Evolutionary conservation across 1,140 invertebrate genomes (phyloP).

Genomic region (Lordiphosa clarofinis): DNA sequence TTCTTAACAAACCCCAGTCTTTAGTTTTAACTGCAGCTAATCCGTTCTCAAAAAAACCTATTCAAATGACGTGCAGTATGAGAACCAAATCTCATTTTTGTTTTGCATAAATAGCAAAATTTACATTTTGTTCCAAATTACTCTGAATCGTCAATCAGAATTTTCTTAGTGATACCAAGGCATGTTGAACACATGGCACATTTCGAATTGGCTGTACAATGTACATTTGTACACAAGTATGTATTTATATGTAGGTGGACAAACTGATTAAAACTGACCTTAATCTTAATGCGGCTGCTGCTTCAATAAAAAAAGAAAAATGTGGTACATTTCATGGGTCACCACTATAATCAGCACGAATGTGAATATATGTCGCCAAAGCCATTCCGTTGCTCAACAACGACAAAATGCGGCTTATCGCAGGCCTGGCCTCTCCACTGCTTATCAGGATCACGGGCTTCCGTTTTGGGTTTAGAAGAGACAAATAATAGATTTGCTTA

Average conservation of each 20-base stretch:
- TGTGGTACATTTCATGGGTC: constrained; percentile 12
- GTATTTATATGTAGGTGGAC: constrained; percentile 6
- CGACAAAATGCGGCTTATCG: constrained; percentile 45
- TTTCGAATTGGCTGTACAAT: constrained; percentile 24
- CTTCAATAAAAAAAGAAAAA: constrained; percentile 5
- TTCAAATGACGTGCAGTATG: too few relatives aligned
- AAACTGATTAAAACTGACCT: constrained; percentile 59
- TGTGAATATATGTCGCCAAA: constrained; percentile 35
- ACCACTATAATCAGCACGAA: constrained; percentile 34
- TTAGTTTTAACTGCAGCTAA: too few relatives aligned
- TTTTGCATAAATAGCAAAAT: too few relatives aligned
- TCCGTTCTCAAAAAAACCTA: too few relatives aligned
- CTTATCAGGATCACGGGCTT: constrained; percentile 58
- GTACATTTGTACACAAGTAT: not conserved
- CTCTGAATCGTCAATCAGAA: constrained; percentile 18
- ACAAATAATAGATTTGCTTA: constrained; percentile 48
- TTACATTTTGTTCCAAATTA: not conserved
- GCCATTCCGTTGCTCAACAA: constrained; percentile 47
- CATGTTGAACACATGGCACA: constrained; percentile 63
- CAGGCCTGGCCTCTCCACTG: constrained; percentile 35
- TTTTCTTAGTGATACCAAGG: constrained; percentile 6
- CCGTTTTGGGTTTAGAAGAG: constrained; percentile 46
- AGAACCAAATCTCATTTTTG: too few relatives aligned
- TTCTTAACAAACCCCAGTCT: too few relatives aligned
- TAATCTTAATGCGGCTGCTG: constrained; percentile 26